Evolutionary conservation across 2,888 invertebrate species (phyloP), one percentile per base, ranked within the genome.

Genomic region (Tiliacea aurago): DNA sequence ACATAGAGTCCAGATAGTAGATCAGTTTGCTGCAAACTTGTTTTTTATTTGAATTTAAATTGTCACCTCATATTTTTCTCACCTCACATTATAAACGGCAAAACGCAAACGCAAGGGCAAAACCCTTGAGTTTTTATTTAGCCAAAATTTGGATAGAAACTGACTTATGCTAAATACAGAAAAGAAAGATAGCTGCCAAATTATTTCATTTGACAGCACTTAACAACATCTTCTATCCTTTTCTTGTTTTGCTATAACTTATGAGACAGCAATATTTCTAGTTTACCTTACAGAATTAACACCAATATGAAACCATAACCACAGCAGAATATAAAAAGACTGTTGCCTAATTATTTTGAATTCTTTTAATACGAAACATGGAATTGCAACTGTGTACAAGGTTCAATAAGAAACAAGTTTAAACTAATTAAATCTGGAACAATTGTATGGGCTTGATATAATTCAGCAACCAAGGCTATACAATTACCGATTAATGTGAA

Each of bases 381-480:
- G 9, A 58, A 43, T 67, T 43, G 49, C 15, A 47, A 23, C 11
- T 56, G 45, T 56, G n/a, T 61, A 37, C 66, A 84, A 74, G 78
- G 81, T 65, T 74, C 51, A 61, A 72, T 78, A 70, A 63, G 49
- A 80, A 64, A 72, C 49, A 63, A 37, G 70, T 79, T 72, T 67
- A 49, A 65, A 72, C 62, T 76, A 78, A 81, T 84, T 77, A 78
- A 85, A 89, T 89, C 77, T 87, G 80, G 85, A 88, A 87, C 86
- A 87, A 87, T 86, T 78, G 81, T 72, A 78, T 80, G 70, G 71
- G 84, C 78, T 87, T 81, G 75, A 84, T 84, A 81, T 79, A 85
- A 83, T 83, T 84, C 77, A 83, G 78, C 76, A 70, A 70, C 70
- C 87, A 89, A 90, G 90, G 90, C 72, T 83, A 65, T 61, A 76